Conservation (phyloP, 2,888 invertebrate genomes). For the Artemia sinica region DNA sequence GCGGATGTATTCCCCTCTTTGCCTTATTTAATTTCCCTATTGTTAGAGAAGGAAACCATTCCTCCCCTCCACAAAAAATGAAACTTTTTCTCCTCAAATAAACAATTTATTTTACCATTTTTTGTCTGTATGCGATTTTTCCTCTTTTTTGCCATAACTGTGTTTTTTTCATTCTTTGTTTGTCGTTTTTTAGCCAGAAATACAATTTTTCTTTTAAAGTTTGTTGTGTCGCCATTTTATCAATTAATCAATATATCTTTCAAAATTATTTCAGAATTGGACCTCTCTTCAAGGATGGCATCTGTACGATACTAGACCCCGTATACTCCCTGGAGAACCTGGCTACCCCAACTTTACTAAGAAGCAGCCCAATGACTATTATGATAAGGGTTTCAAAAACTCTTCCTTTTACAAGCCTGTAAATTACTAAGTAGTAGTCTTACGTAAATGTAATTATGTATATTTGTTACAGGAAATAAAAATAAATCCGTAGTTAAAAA, state of each 20-base stretch:
- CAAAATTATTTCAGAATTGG: slow-evolving; percentile 45
- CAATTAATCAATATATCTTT: slow-evolving; percentile 15
- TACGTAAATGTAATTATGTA: neutral
- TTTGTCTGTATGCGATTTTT: no score
- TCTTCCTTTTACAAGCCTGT: slow-evolving; percentile 29
- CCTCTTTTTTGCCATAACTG: no score
- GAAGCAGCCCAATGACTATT: slow-evolving; percentile 45
- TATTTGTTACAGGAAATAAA: slow-evolving; percentile 2
- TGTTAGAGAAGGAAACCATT: no score
- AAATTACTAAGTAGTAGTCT: neutral
- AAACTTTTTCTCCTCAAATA: no score
- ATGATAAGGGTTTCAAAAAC: slow-evolving; percentile 50
- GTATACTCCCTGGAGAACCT: slow-evolving; percentile 48
- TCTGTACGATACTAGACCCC: slow-evolving; percentile 39
- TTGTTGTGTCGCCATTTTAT: slow-evolving; percentile 8
- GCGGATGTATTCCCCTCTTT: no score
- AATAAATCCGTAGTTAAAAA: neutral
- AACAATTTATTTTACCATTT: no score
- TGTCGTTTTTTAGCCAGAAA: slow-evolving; percentile 15
- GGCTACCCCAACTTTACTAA: slow-evolving; percentile 46
- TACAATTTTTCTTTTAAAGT: neutral
- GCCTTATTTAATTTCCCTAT: no score
- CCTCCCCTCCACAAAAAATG: no score
- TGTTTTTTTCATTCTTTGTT: no score
- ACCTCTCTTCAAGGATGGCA: slow-evolving; percentile 54